phyloP scores from a whole-genome alignment of 2,888 invertebrate species.

The Eristalis arbustorum region DNA sequence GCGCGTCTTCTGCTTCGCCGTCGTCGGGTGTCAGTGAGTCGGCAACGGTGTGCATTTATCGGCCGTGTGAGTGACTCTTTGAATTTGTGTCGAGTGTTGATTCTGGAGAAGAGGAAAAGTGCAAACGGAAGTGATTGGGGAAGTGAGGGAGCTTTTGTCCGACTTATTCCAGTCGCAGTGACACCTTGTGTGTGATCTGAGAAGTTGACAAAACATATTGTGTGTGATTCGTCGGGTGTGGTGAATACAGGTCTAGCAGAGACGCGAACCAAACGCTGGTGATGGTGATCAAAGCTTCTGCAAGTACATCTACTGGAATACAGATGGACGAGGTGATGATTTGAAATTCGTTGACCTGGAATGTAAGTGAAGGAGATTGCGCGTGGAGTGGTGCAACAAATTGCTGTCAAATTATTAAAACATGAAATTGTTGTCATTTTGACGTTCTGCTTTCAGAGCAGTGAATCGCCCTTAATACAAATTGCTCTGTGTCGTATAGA shows the following conservation, averaged over 20 bases:
- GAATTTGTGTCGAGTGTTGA: background rate
- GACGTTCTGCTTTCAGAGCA: too few species aligned
- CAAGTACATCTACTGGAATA: slow-evolving; percentile 47
- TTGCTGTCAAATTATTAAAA: background rate
- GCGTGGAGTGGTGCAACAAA: background rate
- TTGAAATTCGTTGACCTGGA: slow-evolving; percentile 10
- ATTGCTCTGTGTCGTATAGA: too few species aligned
- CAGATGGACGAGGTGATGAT: slow-evolving; percentile 48
- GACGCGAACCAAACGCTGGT: slow-evolving; percentile 20
- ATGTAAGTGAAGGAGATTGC: background rate
- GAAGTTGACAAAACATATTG: background rate
- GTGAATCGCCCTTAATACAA: too few species aligned
- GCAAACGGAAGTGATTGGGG: background rate
- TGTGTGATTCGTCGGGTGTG: background rate
- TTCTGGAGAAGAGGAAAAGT: background rate
- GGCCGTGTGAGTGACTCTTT: slow-evolving; percentile 17
- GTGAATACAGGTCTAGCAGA: background rate
- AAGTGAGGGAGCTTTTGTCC: slow-evolving; percentile 5
- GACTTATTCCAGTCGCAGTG: slow-evolving; percentile 4
- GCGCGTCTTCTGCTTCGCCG: background rate
- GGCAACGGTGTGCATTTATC: background rate
- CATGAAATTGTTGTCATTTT: too few species aligned
- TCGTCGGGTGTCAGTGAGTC: background rate
- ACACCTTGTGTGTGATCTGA: background rate
- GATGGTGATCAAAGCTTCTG: background rate